Evolutionary conservation across 2,797 vertebrate genomes (phyloP).

Genomic region (Betta splendens): DNA sequence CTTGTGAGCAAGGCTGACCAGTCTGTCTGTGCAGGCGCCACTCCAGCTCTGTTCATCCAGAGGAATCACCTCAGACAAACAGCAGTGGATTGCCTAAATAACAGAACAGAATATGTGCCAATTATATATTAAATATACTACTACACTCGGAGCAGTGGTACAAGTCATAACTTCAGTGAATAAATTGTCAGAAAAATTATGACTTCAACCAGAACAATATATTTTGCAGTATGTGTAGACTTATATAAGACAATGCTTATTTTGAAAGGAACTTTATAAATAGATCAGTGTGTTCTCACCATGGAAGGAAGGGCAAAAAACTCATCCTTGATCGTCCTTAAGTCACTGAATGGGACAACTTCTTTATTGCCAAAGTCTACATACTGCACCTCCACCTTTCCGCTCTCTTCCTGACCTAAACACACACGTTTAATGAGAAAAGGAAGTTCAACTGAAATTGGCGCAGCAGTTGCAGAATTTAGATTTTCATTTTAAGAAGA

Average conservation of each 20-base stretch:
- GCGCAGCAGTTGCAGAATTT: no score
- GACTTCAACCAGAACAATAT: no score
- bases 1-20: constrained; percentile 82
- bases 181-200: no score
- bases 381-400: constrained; percentile 84
- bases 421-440: no score
- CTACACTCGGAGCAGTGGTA: no score
- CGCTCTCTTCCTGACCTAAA: constrained; percentile 81
- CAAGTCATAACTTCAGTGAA: no score
- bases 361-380: constrained; percentile 88
- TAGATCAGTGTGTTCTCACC: constrained; percentile 79
- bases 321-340: constrained; percentile 88
- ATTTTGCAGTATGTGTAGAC: no score
- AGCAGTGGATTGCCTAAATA: constrained; percentile 87
- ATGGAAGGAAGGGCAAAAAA: constrained; percentile 86
- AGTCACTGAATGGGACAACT: constrained; percentile 78
- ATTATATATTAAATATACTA: not conserved
- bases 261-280: no score
- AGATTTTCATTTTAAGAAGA: no score
- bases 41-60: constrained; percentile 79
- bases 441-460: no score
- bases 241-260: no score
- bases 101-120: constrained; percentile 1
- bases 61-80: constrained; percentile 83
- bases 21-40: constrained; percentile 77